Percentiles rank a stretch among this genome's conserved stretches.
Conservation (phyloP, 2,888 invertebrate species). For the Sphaeridia pumilis region DNA sequence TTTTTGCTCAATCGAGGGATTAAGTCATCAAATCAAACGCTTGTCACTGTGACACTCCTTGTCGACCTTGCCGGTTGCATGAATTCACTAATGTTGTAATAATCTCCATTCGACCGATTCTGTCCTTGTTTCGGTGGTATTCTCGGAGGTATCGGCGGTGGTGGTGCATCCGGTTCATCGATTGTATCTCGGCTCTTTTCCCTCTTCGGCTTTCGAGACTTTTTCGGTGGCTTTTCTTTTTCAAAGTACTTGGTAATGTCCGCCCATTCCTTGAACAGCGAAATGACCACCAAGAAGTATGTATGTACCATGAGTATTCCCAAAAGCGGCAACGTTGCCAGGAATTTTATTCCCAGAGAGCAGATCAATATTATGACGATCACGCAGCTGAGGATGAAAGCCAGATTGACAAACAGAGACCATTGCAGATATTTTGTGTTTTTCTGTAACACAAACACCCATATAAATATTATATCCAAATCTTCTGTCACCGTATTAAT, state of each 20-base stretch:
- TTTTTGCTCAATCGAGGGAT: no score
- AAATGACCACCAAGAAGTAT: constrained; percentile 15
- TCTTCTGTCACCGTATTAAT: no score
- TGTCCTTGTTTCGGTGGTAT: not conserved
- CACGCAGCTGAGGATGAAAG: constrained; percentile 7
- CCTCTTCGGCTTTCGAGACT: not conserved
- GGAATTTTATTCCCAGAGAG: constrained; percentile 14
- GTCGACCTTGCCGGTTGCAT: constrained; percentile 1
- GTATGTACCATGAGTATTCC: constrained; percentile 12
- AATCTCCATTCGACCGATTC: constrained; percentile 13
- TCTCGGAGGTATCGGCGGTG: constrained; percentile 14
- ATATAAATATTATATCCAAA: not conserved
- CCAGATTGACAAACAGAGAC: constrained; percentile 10
- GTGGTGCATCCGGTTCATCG: not conserved
- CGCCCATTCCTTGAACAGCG: constrained; percentile 15
- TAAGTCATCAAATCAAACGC: no score
- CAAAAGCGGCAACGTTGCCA: constrained; percentile 10
- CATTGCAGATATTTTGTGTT: constrained; percentile 11
- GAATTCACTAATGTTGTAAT: constrained; percentile 2
- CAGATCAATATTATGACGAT: constrained; percentile 14
- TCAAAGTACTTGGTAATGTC: constrained; percentile 7
- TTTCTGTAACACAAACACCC: constrained; percentile 6
- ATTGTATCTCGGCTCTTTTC: not conserved
- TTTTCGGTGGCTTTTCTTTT: not conserved
- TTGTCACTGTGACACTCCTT: constrained; percentile 14